Base-by-base conservation (phyloP, 2,113 vertebrate genomes). In the Sylvia atricapilla region DNA sequence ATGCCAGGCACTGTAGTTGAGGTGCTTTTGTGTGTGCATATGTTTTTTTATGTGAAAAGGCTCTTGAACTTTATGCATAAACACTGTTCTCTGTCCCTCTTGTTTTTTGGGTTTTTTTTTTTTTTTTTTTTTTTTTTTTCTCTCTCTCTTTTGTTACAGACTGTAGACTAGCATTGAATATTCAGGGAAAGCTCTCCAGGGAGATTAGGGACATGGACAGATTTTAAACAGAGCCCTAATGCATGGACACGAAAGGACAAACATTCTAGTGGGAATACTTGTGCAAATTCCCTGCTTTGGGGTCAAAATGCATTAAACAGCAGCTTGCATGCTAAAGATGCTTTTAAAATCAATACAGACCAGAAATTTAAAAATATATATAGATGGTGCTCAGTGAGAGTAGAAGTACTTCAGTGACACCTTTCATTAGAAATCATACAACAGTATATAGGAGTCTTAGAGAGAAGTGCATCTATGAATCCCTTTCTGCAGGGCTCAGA, bases 201-300 rank as follows among this genome's bases (percentile, higher is more conserved):
- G 94, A 93, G 95, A 96, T 95, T 89, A 96, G 84, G 86, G 85
- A 72, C 93, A 95, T 25, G 63, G 80, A 53, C 91, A 95, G 88
- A 93, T 95, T 97, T 96, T 92, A 93, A 95, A 95, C 76, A 76
- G 70, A 76, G 56, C 68, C 47, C 69, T 93, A 95, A 97, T 93
- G 83, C 83, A 66, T 46, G 83, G 88, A 93, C 92, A 90, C 1
- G 27, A 84, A 95, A 96, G 86, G 72, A 92, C 84, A 95, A 93
- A 87, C 2, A 4, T 89, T 87, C 95, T 87, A 46, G 50, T 82
- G 90, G 93, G 91, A 97, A 94, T 92, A 92, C 69, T 96, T 95
- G 96, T 89, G 79, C 85, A 90, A 90, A 91, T 76, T 50, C 66
- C 28, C 35, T 67, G 37, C n/a, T 89, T 92, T 93, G 13, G 56